Evolutionary conservation across 2,113 vertebrate species (phyloP), one percentile per base, ranked within the genome.

Genomic region (Serinus canaria): DNA sequence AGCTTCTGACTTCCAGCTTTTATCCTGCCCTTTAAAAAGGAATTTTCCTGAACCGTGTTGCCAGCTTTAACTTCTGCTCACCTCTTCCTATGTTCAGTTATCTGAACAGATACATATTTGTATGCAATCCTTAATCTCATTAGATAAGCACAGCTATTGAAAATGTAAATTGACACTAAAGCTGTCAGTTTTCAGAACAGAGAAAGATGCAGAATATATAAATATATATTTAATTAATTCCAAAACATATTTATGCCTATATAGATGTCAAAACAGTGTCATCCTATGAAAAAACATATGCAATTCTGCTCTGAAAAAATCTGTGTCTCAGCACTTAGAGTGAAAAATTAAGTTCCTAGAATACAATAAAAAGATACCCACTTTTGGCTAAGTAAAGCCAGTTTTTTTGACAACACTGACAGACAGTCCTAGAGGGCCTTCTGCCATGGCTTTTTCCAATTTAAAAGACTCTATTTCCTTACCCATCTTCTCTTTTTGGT

Each of bases 401-500:
- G 5, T 2, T 67, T 90, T 96, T 88, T 85, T 94, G 15, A 56
- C 58, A 79, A 47, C 25, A 56, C 9, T 30, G 13, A 37, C 13
- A 88, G 43, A 53, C 35, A 76, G 63, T 70, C 70, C 43, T 41
- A 53, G 56, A 80, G 75, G 12, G 68, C 96, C 93, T 52, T 97
- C 94, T 75, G 41, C 6, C 4, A 33, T 55, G 13, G 23, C 18
- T 55, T 62, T 94, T 70, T 60, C 41, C 31, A 82, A 49, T 66
- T 67, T 46, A 74, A 90, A 46, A n/a, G 55, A 87, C 22, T 96
- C 70, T 27, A 15, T 39, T 67, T 98, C 97, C 80, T 96, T 97
- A 79, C 89, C 56, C 87, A 95, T 95, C 88, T 94, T 97, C 66
- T 94, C 41, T 83, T 97, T 96, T 52, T 98, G 96, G 77, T 98